phyloP scores from a whole-genome alignment of 2,797 vertebrate genomes.

The Leuciscus waleckii region DNA sequence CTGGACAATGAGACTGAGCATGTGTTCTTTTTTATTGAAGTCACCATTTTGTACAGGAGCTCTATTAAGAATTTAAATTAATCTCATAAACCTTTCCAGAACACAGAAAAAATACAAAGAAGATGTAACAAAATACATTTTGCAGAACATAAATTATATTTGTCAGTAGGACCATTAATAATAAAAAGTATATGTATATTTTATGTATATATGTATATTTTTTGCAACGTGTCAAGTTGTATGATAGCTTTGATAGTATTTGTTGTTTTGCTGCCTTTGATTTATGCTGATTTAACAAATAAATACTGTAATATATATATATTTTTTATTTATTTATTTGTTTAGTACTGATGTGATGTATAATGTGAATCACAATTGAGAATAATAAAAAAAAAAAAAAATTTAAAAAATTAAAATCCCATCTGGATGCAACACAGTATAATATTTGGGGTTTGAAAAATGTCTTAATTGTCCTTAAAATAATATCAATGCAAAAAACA shows the following conservation, averaged over 20 bases:
- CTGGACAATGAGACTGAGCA: constrained; percentile 4
- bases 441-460: neutral
- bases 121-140: neutral
- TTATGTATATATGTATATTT: no score
- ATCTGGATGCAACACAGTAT: neutral
- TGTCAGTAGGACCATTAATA: neutral
- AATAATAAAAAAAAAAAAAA: neutral
- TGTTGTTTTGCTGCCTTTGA: neutral
- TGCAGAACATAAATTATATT: neutral
- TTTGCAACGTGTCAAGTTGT: neutral
- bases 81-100: neutral
- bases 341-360: neutral
- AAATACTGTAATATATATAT: neutral
- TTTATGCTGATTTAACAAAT: neutral
- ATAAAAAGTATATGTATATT: neutral
- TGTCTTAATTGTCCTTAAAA: constrained; percentile 2
- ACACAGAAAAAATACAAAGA: neutral
- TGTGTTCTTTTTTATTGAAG: neutral
- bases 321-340: no score
- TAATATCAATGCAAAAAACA: neutral
- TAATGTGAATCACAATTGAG: neutral
- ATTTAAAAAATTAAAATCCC: no score
- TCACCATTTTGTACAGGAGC: neutral
- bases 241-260: neutral
- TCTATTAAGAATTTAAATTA: neutral